phyloP scores from a whole-genome alignment of 2,888 invertebrate genomes.

The Agrochola litura region DNA sequence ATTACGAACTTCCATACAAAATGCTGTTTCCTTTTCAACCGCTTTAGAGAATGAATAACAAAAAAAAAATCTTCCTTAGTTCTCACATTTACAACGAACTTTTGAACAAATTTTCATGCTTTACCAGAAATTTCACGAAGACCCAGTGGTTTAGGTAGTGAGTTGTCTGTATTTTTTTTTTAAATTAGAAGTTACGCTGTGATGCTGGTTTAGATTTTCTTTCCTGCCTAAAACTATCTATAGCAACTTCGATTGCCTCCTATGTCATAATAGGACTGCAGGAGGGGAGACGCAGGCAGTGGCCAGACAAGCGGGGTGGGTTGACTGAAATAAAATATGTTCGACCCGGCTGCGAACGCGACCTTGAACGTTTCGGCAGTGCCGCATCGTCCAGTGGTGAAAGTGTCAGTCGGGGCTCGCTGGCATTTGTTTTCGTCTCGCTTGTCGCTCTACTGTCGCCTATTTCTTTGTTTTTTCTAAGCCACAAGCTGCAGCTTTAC shows the following conservation, averaged over 20 bases:
- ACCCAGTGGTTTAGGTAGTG: neutral
- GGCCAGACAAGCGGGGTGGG: neutral
- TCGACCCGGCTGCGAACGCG: conserved; percentile 1
- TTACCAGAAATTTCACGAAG: no score
- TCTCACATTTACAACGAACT: neutral
- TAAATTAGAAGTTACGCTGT: neutral
- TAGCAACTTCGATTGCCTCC: neutral
- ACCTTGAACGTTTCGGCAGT: conserved; percentile 22
- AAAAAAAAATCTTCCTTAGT: no score
- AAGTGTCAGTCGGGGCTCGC: neutral
- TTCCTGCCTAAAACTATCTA: neutral
- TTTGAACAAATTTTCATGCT: neutral
- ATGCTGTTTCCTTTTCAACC: no score
- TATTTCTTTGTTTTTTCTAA: no score
- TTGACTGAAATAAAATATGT: conserved; percentile 27
- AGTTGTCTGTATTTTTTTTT: neutral
- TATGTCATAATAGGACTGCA: neutral
- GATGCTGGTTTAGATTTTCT: neutral
- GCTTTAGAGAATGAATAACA: no score
- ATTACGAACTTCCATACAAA: no score
- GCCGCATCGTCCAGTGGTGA: neutral
- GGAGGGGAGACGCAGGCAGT: neutral
- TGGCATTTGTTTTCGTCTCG: neutral
- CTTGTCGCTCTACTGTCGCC: neutral
- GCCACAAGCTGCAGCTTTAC: no score